These are phyloP conservation scores for Torymus texanus DNA, from an alignment of 2,888 invertebrate genomes.

Conservation along the genomic window DNA sequence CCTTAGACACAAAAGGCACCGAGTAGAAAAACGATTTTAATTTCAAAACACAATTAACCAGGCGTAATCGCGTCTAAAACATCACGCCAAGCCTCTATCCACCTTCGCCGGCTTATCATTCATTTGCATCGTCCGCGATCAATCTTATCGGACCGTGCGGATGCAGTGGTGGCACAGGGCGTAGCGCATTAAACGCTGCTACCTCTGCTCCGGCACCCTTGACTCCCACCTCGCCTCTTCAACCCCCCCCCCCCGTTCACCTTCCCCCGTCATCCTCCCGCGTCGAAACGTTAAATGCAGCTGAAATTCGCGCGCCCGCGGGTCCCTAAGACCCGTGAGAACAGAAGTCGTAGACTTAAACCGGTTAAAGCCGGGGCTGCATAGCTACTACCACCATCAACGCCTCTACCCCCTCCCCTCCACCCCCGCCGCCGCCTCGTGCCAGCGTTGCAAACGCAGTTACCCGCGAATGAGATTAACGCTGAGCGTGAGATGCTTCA, in stretches of 20 bases:
- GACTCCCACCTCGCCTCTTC: no score
- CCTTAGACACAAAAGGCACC: no score
- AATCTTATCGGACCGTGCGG: constrained; percentile 4
- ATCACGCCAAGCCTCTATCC: no score
- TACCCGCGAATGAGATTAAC: constrained; percentile 38
- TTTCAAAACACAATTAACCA: no score
- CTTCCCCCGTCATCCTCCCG: no score
- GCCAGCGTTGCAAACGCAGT: constrained; percentile 33
- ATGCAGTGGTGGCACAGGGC: no score
- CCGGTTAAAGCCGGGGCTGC: constrained; percentile 32
- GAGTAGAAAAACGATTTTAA: no score
- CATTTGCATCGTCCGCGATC: constrained; percentile 1
- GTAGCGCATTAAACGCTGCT: constrained; percentile 3
- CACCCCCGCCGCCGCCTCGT: not conserved
- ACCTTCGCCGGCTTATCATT: not conserved
- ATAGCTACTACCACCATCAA: no score
- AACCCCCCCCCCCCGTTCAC: no score
- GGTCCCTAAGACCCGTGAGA: constrained; percentile 37
- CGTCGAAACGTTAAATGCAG: constrained; percentile 33
- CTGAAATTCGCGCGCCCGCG: constrained; percentile 26
- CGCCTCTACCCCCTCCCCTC: no score
- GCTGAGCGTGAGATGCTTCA: constrained; percentile 14
- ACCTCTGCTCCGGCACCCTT: no score
- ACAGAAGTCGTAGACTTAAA: constrained; percentile 45
- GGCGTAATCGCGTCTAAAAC: no score